Evolutionary conservation across 2,888 invertebrate genomes (phyloP).

Genomic region (Stenchaetothrips biformis): DNA sequence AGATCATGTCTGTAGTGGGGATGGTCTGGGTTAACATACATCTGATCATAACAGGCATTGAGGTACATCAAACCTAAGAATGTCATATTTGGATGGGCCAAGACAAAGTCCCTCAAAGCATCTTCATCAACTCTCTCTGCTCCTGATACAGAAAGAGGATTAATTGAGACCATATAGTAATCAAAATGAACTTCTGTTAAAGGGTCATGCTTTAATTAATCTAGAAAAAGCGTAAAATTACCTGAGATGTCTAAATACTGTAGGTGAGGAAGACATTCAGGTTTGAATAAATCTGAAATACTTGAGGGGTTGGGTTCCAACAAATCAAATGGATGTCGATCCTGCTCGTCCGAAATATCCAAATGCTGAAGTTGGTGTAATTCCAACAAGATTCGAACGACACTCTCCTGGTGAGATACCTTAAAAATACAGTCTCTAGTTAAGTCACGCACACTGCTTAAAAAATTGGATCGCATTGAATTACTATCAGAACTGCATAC

Average conservation of each 20-base stretch:
- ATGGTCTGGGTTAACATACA: conserved; percentile 48
- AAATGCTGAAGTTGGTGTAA: conserved; percentile 51
- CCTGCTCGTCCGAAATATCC: conserved; percentile 55
- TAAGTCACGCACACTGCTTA: neutral
- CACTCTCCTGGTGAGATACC: conserved; percentile 44
- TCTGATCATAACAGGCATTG: conserved; percentile 51
- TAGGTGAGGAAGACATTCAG: conserved; percentile 52
- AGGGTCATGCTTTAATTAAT: no score
- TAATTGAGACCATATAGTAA: conserved; percentile 3
- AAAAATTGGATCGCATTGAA: neutral
- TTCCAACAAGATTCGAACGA: conserved; percentile 46
- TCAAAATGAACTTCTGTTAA: no score
- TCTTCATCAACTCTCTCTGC: conserved; percentile 50
- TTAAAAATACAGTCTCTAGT: conserved; percentile 14
- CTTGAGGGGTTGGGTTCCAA: conserved; percentile 45
- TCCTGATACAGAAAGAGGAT: conserved; percentile 42
- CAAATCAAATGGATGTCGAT: conserved; percentile 48
- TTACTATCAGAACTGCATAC: conserved; percentile 43
- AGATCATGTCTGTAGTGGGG: conserved; percentile 47
- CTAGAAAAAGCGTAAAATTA: conserved; percentile 35
- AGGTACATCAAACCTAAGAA: conserved; percentile 56
- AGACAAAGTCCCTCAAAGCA: conserved; percentile 48
- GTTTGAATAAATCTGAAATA: conserved; percentile 49
- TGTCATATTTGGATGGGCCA: conserved; percentile 48
- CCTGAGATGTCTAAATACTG: conserved; percentile 61